Evolutionary conservation across 2,888 invertebrate genomes (phyloP).

Genomic region (Athalia cordata): DNA sequence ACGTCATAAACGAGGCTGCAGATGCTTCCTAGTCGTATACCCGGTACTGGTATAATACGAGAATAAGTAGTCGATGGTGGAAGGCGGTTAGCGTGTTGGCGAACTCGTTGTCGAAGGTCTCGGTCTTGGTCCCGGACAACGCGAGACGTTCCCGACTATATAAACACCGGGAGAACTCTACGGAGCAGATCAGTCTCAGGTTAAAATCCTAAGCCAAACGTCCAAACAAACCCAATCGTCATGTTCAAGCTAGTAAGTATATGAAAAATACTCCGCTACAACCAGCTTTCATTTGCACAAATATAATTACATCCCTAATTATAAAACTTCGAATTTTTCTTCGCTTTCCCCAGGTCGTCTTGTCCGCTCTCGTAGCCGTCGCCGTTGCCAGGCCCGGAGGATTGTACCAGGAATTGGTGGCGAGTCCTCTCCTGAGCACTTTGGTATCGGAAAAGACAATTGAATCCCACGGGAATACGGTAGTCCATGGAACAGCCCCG

Average conservation of each 20-base stretch:
- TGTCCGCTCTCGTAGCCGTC: constrained; percentile 64
- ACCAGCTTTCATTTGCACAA: not conserved
- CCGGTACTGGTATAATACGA: constrained; percentile 55
- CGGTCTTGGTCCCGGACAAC: constrained; percentile 56
- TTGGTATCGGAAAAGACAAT: constrained; percentile 62
- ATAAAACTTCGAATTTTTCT: not conserved
- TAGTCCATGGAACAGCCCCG: constrained; percentile 72
- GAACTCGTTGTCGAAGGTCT: constrained; percentile 55
- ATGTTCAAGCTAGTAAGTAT: constrained; percentile 80
- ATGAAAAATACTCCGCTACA: not conserved
- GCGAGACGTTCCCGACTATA: constrained; percentile 58
- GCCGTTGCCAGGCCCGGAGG: constrained; percentile 65
- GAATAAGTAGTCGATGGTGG: constrained; percentile 44
- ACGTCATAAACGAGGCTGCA: constrained; percentile 9
- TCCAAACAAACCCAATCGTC: constrained; percentile 67
- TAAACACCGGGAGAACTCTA: constrained; percentile 60
- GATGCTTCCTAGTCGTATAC: constrained; percentile 27
- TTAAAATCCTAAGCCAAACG: constrained; percentile 59
- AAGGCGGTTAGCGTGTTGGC: constrained; percentile 36
- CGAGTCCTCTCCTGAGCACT: constrained; percentile 45
- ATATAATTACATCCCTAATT: not conserved
- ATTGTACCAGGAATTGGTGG: constrained; percentile 9
- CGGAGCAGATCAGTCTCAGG: constrained; percentile 64
- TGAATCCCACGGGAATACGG: constrained; percentile 66
- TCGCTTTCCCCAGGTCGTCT: constrained; percentile 60